phyloP scores from a whole-genome alignment of 2,888 invertebrate species.

The Pteria penguin region DNA sequence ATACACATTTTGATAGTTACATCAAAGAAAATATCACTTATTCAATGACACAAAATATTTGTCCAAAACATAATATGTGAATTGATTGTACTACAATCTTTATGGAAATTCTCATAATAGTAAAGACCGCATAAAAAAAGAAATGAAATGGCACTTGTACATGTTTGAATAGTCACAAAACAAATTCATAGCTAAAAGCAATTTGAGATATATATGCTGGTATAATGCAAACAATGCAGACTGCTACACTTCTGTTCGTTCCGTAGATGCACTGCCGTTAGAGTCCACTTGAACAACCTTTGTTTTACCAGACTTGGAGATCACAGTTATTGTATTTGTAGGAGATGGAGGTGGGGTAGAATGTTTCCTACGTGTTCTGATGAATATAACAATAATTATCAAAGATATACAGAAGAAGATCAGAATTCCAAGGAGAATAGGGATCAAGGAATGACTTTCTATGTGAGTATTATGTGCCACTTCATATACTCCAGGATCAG shows the following conservation, averaged over 20 bases:
- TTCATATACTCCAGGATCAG: conserved; percentile 48
- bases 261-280: background rate
- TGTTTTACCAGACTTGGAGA: conserved; percentile 50
- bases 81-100: too few species aligned
- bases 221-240: too few species aligned
- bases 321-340: conserved; percentile 69
- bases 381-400: conserved; percentile 60
- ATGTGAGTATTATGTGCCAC: conserved; percentile 52
- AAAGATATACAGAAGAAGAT: conserved; percentile 58
- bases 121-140: too few species aligned
- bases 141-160: too few species aligned
- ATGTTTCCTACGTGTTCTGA: conserved; percentile 62
- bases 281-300: conserved; percentile 36
- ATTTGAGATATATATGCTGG: too few species aligned
- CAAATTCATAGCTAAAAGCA: too few species aligned
- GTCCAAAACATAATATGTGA: too few species aligned
- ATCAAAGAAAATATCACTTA: too few species aligned
- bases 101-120: too few species aligned
- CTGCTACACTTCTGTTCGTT: conserved; percentile 22
- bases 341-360: conserved; percentile 70
- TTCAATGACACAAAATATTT: too few species aligned
- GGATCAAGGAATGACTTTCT: conserved; percentile 57
- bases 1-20: too few species aligned
- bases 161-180: too few species aligned
- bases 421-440: conserved; percentile 64